phyloP scores from a whole-genome alignment of 2,797 vertebrate species.

The Macrochelys suwanniensis region DNA sequence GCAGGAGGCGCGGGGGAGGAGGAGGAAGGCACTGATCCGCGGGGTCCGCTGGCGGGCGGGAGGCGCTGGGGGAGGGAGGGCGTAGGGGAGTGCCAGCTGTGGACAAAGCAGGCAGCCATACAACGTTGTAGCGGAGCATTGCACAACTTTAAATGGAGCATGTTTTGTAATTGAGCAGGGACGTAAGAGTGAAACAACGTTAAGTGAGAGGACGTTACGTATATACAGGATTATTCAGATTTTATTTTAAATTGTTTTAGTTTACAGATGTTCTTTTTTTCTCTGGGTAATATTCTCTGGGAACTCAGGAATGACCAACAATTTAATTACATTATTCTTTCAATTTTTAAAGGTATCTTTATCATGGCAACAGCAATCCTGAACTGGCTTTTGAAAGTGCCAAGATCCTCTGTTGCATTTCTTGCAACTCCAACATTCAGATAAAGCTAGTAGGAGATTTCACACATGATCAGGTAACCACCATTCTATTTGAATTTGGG shows the following conservation, averaged over 20 bases:
- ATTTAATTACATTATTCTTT: neutral
- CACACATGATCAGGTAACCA: constrained; percentile 92
- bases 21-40: too few relatives aligned
- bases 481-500: constrained; percentile 1
- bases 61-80: too few relatives aligned
- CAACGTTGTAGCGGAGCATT: too few relatives aligned
- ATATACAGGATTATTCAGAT: neutral
- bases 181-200: too few relatives aligned
- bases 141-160: too few relatives aligned
- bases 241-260: neutral
- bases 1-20: too few relatives aligned
- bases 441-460: constrained; percentile 96
- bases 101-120: too few relatives aligned
- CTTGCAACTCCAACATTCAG: constrained; percentile 96
- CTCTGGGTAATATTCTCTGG: neutral
- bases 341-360: constrained; percentile 89
- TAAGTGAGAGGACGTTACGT: too few relatives aligned
- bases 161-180: too few relatives aligned
- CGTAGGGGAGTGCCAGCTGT: too few relatives aligned
- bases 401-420: constrained; percentile 94
- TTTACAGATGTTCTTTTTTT: constrained; percentile 11
- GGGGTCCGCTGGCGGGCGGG: too few relatives aligned
- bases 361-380: constrained; percentile 93
- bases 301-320: constrained; percentile 17
- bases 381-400: constrained; percentile 96